phyloP scores from a whole-genome alignment of 2,888 invertebrate genomes.

The Seira sanloemensis region DNA sequence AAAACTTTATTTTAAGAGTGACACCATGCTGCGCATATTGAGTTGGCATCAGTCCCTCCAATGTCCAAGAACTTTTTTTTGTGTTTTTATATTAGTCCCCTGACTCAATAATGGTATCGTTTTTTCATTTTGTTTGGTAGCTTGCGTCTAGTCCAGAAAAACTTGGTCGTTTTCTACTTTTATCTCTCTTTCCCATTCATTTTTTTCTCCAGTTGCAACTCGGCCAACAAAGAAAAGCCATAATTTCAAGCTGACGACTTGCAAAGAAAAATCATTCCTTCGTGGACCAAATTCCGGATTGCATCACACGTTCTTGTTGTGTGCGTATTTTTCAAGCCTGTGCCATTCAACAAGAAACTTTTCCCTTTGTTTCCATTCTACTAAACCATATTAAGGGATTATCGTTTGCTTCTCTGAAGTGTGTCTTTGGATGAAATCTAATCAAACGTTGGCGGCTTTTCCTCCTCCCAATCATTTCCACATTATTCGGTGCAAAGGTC shows the following conservation, averaged over 20 bases:
- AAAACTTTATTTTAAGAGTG: too few species aligned
- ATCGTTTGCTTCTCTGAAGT: not conserved
- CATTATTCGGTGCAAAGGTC: constrained; percentile 56
- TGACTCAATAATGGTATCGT: too few species aligned
- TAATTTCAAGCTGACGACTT: constrained; percentile 60
- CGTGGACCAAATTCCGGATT: not conserved
- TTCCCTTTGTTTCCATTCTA: not conserved
- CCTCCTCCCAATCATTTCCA: constrained; percentile 45
- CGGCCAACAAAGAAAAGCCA: constrained; percentile 46
- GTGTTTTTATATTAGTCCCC: too few species aligned
- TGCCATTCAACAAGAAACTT: not conserved
- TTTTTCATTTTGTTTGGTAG: too few species aligned
- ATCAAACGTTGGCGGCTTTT: constrained; percentile 43
- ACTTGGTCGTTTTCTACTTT: not conserved
- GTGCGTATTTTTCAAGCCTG: not conserved
- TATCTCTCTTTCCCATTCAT: not conserved
- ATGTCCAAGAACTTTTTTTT: too few species aligned
- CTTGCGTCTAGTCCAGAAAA: not conserved
- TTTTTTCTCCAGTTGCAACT: constrained; percentile 51
- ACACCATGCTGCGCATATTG: too few species aligned
- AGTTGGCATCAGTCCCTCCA: too few species aligned
- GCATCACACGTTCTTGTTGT: not conserved
- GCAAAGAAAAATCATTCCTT: not conserved
- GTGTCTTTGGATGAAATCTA: constrained; percentile 15
- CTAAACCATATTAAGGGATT: not conserved